Evolutionary conservation across 2,113 vertebrate species (phyloP).

Genomic region (Sinocyclocheilus rhinocerous): DNA sequence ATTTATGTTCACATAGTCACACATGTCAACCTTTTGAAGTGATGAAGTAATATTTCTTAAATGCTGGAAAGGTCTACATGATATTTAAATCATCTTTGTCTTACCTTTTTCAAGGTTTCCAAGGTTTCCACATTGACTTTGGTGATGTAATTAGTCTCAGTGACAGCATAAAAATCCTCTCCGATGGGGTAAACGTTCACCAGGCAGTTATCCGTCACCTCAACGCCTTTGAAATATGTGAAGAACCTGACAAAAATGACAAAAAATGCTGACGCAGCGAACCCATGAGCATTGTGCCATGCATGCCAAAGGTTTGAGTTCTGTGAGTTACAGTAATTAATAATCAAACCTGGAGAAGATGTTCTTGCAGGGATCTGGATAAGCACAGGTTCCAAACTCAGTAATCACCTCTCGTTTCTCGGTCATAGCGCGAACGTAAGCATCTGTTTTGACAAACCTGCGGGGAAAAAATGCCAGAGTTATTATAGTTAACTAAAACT

Average conservation of each 20-base stretch:
- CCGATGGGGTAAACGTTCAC: slow-evolving; percentile 94
- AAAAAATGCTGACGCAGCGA: background rate
- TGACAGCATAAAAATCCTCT: slow-evolving; percentile 94
- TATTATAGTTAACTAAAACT: too few species aligned
- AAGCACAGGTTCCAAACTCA: slow-evolving; percentile 94
- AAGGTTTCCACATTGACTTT: slow-evolving; percentile 90
- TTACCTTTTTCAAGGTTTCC: slow-evolving; percentile 94
- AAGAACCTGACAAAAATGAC: slow-evolving; percentile 84
- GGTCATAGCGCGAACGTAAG: slow-evolving; percentile 92
- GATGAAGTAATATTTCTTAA: background rate
- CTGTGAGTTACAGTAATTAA: too few species aligned
- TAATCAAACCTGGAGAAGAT: slow-evolving; percentile 93
- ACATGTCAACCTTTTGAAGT: slow-evolving; percentile 87
- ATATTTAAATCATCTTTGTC: background rate
- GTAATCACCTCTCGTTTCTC: slow-evolving; percentile 97
- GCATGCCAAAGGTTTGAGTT: too few species aligned
- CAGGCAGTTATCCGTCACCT: slow-evolving; percentile 94
- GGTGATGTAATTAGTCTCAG: slow-evolving; percentile 96
- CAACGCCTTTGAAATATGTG: slow-evolving; percentile 95
- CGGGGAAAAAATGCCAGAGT: background rate
- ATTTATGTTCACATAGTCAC: slow-evolving; percentile 88
- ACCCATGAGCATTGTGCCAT: background rate
- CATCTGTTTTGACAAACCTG: slow-evolving; percentile 90
- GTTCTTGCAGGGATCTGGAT: slow-evolving; percentile 98
- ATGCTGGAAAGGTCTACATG: background rate